Conservation (phyloP, 1,140 invertebrate species). For the Triops cancriformis region DNA sequence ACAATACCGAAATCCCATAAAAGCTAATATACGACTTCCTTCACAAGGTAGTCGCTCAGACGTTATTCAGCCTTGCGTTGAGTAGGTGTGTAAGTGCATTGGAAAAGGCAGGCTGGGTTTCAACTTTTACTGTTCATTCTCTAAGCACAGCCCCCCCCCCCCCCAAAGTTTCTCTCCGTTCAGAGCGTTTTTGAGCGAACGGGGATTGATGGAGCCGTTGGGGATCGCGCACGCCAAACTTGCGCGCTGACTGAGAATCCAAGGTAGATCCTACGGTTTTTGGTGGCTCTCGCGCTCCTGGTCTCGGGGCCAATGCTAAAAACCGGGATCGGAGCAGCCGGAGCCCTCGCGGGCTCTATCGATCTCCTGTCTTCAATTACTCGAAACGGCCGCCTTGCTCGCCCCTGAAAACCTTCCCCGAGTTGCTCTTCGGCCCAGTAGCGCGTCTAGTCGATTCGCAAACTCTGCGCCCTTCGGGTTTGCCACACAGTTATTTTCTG, state of each 20-base stretch:
- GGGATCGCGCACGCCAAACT: background rate
- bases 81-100: background rate
- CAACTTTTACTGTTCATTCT: background rate
- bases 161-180: background rate
- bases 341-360: constrained; percentile 7
- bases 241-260: background rate
- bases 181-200: background rate
- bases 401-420: background rate
- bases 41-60: background rate
- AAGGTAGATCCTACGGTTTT: background rate
- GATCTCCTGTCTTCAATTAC: background rate
- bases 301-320: constrained; percentile 5
- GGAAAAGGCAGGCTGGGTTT: background rate
- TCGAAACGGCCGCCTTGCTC: background rate
- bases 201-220: no score
- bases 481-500: background rate
- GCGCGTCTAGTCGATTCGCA: background rate
- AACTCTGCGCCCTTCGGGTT: background rate
- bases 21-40: background rate
- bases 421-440: background rate
- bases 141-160: background rate
- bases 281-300: background rate
- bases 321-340: constrained; percentile 3
- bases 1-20: background rate
- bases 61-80: no score